phyloP scores from a whole-genome alignment of 2,797 vertebrate species.

The Euthynnus affinis region DNA sequence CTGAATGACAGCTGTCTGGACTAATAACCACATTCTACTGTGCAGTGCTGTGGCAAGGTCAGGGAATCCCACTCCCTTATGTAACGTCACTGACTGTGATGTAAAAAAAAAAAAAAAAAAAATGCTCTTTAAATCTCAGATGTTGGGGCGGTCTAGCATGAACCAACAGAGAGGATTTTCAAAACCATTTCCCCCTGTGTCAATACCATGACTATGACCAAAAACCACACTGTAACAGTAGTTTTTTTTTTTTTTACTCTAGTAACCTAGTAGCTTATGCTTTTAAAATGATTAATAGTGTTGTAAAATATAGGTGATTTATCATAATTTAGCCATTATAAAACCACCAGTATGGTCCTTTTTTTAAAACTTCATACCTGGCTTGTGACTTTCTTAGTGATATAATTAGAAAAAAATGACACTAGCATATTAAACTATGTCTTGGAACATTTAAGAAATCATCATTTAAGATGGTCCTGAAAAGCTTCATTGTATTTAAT shows the following conservation, averaged over 20 bases:
- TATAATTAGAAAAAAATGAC: no score
- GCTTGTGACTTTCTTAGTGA: no score
- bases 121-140: constrained; percentile 28
- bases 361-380: no score
- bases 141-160: constrained; percentile 19
- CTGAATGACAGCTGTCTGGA: constrained; percentile 19
- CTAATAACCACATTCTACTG: constrained; percentile 1
- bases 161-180: not conserved
- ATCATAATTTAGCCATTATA: no score
- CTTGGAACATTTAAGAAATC: no score
- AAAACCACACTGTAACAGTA: not conserved
- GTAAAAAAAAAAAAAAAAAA: constrained; percentile 39
- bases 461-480: no score
- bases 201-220: not conserved
- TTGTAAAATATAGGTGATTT: not conserved
- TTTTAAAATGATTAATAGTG: not conserved
- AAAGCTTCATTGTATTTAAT: not conserved
- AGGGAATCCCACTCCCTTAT: constrained; percentile 62
- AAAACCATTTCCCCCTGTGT: not conserved
- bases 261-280: not conserved
- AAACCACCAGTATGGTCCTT: no score
- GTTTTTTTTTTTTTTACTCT: not conserved
- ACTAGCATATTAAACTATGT: no score
- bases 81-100: constrained; percentile 49
- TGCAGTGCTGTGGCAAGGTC: not conserved